These are phyloP conservation scores for Drosophila kurseongensis DNA, from an alignment of 1,140 invertebrate species.

Conservation along the genomic window DNA sequence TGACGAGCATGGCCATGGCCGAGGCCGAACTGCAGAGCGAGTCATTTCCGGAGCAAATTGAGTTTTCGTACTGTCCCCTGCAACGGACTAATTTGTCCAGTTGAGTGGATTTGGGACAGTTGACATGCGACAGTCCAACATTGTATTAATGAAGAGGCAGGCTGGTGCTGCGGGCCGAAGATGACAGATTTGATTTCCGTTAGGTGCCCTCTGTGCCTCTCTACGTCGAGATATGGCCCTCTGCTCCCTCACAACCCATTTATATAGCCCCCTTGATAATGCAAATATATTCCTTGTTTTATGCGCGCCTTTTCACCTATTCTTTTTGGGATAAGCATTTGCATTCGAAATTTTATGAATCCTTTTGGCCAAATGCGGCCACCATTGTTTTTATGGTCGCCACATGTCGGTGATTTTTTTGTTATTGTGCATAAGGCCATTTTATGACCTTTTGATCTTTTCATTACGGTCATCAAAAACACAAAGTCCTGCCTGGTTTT, in stretches of 20 bases:
- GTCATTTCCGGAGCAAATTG: conserved; percentile 54
- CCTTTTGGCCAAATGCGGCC: neutral
- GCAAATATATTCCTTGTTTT: neutral
- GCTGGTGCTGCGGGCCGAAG: neutral
- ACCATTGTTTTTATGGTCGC: conserved; percentile 10
- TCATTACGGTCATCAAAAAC: conserved; percentile 51
- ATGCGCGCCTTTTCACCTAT: neutral
- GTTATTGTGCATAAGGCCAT: conserved; percentile 18
- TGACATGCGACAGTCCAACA: neutral
- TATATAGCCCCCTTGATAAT: conserved; percentile 1
- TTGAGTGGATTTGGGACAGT: conserved; percentile 20
- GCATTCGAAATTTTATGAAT: conserved; percentile 5
- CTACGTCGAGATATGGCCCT: neutral
- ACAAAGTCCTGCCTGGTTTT: conserved; percentile 10
- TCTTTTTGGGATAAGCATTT: neutral
- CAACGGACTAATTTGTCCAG: conserved; percentile 37
- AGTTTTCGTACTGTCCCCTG: conserved; percentile 46
- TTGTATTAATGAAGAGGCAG: conserved; percentile 15
- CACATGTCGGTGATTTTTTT: conserved; percentile 14
- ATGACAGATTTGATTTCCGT: conserved; percentile 4
- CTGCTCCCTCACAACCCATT: neutral
- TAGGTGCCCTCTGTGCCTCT: neutral
- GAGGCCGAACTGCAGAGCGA: conserved; percentile 4
- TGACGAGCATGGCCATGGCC: conserved; percentile 22
- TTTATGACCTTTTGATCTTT: conserved; percentile 63